Percentiles rank a stretch among this genome's conserved stretches.
phyloP scores from a whole-genome alignment of 2,797 vertebrate species.

The Lemur catta region DNA sequence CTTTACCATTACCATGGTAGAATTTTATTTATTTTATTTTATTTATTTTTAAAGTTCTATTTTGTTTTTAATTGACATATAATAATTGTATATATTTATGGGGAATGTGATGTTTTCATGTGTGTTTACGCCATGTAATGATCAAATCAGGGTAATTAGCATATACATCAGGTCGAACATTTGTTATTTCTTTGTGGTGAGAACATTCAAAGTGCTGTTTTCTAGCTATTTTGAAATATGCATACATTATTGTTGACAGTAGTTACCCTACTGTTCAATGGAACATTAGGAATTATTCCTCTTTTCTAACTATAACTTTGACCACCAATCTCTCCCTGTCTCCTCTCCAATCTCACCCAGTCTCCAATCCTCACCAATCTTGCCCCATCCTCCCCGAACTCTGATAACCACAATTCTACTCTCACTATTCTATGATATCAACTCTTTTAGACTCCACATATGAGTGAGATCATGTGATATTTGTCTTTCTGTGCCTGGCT shows the following conservation, averaged over 20 bases:
- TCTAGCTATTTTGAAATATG: neutral
- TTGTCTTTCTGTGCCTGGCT: neutral
- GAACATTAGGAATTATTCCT: neutral
- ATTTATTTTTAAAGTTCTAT: neutral
- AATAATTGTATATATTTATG: neutral
- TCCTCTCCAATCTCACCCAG: neutral
- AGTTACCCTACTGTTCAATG: neutral
- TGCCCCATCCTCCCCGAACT: neutral
- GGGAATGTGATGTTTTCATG: neutral
- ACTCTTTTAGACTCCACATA: neutral
- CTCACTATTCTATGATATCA: neutral
- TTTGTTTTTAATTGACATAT: neutral
- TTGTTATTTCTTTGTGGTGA: neutral
- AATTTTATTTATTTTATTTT: neutral
- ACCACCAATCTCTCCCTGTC: neutral
- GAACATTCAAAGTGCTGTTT: neutral
- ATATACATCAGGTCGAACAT: neutral
- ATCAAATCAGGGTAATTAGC: neutral
- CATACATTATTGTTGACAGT: neutral
- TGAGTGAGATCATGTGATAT: neutral
- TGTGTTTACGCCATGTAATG: neutral
- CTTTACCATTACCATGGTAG: neutral
- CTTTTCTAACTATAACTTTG: neutral
- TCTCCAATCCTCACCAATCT: too few species aligned
- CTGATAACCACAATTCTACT: neutral